These are phyloP conservation scores for Ectobius pallidus DNA, from an alignment of 2,888 invertebrate genomes.

Conservation along the genomic window DNA sequence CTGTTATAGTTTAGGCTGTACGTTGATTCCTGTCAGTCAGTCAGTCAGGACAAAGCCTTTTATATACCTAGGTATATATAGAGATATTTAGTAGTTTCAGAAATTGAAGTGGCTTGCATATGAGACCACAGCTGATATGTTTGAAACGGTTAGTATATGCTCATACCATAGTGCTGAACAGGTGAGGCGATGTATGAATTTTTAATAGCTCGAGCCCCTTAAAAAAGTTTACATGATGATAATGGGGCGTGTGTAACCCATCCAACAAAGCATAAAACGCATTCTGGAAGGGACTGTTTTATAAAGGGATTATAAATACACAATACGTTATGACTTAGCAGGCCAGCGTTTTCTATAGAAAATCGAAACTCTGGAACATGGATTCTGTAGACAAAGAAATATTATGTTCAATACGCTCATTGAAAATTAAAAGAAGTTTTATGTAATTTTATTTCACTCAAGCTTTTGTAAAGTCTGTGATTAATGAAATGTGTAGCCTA, in stretches of 20 bases:
- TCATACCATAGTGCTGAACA: not conserved
- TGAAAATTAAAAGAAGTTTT: not conserved
- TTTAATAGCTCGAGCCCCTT: conserved; percentile 21
- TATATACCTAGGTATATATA: no score
- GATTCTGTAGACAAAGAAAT: not conserved
- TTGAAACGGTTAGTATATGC: not conserved
- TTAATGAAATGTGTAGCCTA: not conserved
- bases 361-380: not conserved
- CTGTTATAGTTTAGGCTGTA: no score
- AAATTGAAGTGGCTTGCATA: not conserved
- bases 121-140: not conserved
- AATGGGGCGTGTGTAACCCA: conserved; percentile 23
- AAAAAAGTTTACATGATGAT: conserved; percentile 29
- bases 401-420: not conserved
- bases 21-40: no score
- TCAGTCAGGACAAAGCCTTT: no score
- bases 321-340: conserved; percentile 21
- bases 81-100: not conserved
- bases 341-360: conserved; percentile 1
- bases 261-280: no score
- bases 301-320: conserved; percentile 29
- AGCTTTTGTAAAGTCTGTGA: not conserved
- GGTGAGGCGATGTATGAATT: conserved; percentile 25
- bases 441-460: not conserved
- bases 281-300: not conserved